Evolutionary conservation across 2,797 vertebrate genomes (phyloP).

Genomic region (Bovichtus diacanthus): DNA sequence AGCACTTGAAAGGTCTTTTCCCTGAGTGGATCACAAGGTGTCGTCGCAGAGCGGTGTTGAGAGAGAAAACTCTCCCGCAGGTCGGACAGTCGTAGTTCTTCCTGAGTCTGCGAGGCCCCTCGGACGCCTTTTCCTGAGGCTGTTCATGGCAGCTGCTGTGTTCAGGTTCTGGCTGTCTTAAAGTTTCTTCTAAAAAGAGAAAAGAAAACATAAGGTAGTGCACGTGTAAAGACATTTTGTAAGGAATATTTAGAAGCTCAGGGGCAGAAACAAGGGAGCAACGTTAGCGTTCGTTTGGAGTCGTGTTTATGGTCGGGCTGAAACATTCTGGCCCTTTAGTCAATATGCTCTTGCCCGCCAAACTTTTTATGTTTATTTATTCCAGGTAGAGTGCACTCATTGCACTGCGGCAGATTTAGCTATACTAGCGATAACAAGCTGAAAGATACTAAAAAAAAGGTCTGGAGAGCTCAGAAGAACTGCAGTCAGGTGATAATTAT

Average conservation of each 20-base stretch:
- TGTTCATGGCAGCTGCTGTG: background rate
- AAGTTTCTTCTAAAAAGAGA: background rate
- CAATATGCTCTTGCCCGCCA: too few species aligned
- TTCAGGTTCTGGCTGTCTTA: background rate
- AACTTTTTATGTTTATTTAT: too few species aligned
- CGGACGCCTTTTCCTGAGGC: background rate
- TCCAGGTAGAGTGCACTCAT: too few species aligned
- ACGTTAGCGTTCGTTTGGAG: too few species aligned
- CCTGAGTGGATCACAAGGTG: conserved; percentile 66
- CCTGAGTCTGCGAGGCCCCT: conserved; percentile 6
- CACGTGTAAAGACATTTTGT: background rate
- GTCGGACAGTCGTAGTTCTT: conserved; percentile 54
- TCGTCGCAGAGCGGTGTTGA: conserved; percentile 33
- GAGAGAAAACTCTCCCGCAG: conserved; percentile 52
- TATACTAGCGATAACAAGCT: too few species aligned
- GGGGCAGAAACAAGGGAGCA: too few species aligned
- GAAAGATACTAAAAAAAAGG: too few species aligned
- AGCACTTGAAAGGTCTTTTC: conserved; percentile 63
- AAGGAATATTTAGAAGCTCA: background rate
- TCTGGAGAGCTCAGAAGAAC: too few species aligned
- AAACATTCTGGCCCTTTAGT: too few species aligned
- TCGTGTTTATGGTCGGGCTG: too few species aligned
- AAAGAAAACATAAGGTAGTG: background rate
- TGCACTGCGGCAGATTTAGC: too few species aligned
- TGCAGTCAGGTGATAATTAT: too few species aligned